Evolutionary conservation across 2,888 invertebrate species (phyloP).

Genomic region (Prosapia bicincta): DNA sequence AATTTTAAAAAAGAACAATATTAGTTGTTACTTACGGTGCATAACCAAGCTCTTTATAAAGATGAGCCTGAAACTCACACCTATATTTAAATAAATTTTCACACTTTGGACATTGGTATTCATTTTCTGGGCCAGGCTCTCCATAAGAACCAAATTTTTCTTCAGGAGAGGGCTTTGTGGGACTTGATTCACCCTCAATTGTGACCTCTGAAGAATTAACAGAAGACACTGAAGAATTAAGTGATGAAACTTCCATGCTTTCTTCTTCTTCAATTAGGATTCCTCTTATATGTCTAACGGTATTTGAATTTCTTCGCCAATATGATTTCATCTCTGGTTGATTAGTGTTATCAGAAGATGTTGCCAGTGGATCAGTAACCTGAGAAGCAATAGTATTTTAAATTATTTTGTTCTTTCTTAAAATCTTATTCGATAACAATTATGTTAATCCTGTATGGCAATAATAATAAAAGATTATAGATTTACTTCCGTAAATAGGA

Average conservation of each 20-base stretch:
- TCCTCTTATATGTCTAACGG: background rate
- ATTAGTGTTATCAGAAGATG: background rate
- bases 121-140: background rate
- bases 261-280: background rate
- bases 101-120: background rate
- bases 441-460: too few relatives aligned
- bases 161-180: too few relatives aligned
- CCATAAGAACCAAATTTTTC: background rate
- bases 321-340: background rate
- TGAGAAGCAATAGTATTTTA: too few relatives aligned
- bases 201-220: too few relatives aligned
- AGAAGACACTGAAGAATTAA: too few relatives aligned
- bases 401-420: too few relatives aligned
- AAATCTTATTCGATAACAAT: too few relatives aligned
- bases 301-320: background rate
- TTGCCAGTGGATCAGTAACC: background rate
- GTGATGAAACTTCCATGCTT: background rate
- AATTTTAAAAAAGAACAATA: too few relatives aligned
- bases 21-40: background rate
- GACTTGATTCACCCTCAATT: too few relatives aligned
- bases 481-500: too few relatives aligned
- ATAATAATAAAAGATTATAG: too few relatives aligned
- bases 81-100: background rate
- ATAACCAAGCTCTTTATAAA: background rate
- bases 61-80: background rate